Evolutionary conservation across 2,797 vertebrate species (phyloP).

Genomic region (Acrocephalus scirpaceus): DNA sequence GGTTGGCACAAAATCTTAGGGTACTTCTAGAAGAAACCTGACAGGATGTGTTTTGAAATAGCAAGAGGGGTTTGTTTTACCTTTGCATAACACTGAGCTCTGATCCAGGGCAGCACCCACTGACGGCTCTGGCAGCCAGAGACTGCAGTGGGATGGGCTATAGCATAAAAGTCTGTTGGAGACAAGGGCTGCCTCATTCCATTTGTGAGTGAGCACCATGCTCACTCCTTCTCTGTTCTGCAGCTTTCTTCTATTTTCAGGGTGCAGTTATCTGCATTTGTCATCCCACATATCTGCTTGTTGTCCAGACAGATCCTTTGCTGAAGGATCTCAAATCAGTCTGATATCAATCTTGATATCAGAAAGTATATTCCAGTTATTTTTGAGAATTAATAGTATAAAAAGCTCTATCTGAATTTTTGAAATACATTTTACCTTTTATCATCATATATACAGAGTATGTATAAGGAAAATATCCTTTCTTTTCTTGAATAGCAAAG

Average conservation of each 20-base stretch:
- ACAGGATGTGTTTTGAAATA: background rate
- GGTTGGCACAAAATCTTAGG: background rate
- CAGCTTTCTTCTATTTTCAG: background rate
- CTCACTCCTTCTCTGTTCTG: background rate
- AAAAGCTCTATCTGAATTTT: background rate
- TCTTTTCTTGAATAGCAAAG: background rate
- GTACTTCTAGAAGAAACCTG: background rate
- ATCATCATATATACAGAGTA: accelerated
- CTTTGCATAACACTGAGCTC: accelerated
- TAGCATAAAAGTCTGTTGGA: background rate
- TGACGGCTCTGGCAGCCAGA: background rate
- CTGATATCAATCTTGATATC: background rate
- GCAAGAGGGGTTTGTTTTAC: background rate
- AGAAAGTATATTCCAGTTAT: background rate
- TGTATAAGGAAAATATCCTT: background rate
- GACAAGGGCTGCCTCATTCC: background rate
- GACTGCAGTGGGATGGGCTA: background rate
- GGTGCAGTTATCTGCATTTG: background rate
- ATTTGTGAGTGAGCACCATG: background rate
- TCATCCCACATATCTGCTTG: background rate
- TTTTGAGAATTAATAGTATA: background rate
- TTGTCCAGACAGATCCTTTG: background rate
- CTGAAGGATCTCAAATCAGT: background rate
- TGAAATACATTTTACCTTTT: background rate
- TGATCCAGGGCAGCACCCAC: background rate